Conservation (phyloP, 2,113 vertebrate species). For the Macroglossus sobrinus region DNA sequence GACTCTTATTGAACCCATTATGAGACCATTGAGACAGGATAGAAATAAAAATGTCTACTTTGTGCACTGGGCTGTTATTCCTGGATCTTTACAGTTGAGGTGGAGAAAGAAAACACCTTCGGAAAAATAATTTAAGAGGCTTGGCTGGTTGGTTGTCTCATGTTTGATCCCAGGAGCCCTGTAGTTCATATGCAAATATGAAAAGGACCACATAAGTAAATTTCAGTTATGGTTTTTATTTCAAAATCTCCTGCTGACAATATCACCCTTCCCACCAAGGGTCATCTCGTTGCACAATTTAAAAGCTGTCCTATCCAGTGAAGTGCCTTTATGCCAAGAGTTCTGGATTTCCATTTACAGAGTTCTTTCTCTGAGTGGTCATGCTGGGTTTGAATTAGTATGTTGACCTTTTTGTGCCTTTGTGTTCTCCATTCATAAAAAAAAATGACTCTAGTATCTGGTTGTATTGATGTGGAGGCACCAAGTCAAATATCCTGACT, state of each 20-base stretch:
- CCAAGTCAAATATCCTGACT: conserved; percentile 21
- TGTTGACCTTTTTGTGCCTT: conserved; percentile 38
- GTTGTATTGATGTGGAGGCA: conserved; percentile 1
- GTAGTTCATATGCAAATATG: conserved; percentile 58
- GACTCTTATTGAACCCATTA: conserved; percentile 57
- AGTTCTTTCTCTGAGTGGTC: conserved; percentile 38
- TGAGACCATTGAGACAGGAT: conserved; percentile 61
- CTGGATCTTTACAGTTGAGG: conserved; percentile 62
- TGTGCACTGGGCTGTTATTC: conserved; percentile 57
- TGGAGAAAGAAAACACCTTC: conserved; percentile 65
- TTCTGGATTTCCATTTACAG: conserved; percentile 52
- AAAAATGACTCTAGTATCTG: conserved; percentile 35
- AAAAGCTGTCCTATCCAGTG: conserved; percentile 4
- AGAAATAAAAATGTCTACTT: conserved; percentile 69
- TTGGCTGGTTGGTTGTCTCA: conserved; percentile 50
- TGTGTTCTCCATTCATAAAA: conserved; percentile 34
- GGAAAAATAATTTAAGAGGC: conserved; percentile 65
- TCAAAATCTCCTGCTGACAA: conserved; percentile 59
- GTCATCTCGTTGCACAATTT: conserved; percentile 8
- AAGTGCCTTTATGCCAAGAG: conserved; percentile 27
- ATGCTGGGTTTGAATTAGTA: conserved; percentile 32
- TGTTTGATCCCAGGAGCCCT: conserved; percentile 47
- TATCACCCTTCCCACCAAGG: conserved; percentile 41
- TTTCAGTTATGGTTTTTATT: conserved; percentile 54
- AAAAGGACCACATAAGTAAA: conserved; percentile 48